Conservation (phyloP, 23 tunicate species). For the Ciona savignyi region DNA sequence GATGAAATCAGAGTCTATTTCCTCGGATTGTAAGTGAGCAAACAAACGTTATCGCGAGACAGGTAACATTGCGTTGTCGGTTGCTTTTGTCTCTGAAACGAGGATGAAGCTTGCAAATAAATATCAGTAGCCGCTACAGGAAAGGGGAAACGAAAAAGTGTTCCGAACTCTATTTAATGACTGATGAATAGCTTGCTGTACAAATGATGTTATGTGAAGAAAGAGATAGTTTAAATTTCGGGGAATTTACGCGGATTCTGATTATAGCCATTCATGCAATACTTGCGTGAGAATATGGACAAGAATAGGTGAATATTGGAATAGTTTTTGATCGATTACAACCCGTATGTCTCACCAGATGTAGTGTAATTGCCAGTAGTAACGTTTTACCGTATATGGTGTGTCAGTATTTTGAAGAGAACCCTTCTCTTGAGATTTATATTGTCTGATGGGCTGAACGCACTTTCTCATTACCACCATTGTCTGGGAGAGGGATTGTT, state of each 20-base stretch:
- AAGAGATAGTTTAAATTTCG: neutral
- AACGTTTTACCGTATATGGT: neutral
- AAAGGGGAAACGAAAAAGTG: neutral
- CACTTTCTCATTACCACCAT: neutral
- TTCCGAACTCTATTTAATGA: neutral
- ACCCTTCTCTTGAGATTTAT: neutral
- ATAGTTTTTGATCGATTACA: neutral
- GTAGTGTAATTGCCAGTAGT: neutral
- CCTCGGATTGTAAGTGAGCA: neutral
- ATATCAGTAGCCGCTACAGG: neutral
- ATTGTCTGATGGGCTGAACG: neutral
- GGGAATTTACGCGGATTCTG: neutral
- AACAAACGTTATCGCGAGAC: neutral
- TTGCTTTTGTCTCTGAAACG: neutral
- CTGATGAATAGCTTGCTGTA: neutral
- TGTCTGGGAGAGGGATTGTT: no score
- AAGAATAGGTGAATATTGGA: neutral
- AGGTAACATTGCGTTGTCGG: neutral
- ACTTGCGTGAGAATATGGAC: no score
- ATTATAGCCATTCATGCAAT: no score
- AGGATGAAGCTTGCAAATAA: neutral
- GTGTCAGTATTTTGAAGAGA: neutral
- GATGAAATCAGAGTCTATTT: neutral
- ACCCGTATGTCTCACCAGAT: neutral
- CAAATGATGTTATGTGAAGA: neutral